Conservation (phyloP, 2,888 invertebrate species). For the Pyrgus malvae region DNA sequence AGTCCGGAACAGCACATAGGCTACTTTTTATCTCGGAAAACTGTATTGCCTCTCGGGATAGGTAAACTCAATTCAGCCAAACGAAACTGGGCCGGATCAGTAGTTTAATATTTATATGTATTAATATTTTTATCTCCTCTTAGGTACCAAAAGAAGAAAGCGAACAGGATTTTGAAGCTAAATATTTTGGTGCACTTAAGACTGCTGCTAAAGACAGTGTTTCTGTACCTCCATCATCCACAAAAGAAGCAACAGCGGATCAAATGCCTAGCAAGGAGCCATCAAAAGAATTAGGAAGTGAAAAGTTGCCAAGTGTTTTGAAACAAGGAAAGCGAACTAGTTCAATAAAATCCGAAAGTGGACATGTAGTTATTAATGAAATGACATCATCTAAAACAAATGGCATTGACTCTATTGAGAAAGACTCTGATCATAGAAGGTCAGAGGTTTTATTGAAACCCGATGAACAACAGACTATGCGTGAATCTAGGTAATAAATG, state of each 20-base stretch:
- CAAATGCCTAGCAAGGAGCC: slow-evolving; percentile 25
- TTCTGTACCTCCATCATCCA: slow-evolving; percentile 12
- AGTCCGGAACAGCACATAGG: too few relatives aligned
- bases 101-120: too few relatives aligned
- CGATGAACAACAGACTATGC: slow-evolving; percentile 32
- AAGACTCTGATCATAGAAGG: slow-evolving; percentile 24
- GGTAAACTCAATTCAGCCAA: too few relatives aligned
- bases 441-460: slow-evolving; percentile 42
- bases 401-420: not conserved
- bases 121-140: not conserved
- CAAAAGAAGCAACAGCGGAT: slow-evolving; percentile 15
- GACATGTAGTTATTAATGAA: slow-evolving; percentile 12
- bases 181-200: slow-evolving; percentile 65
- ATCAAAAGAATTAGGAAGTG: slow-evolving; percentile 31
- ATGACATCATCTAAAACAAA: slow-evolving; percentile 17
- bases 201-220: slow-evolving; percentile 27
- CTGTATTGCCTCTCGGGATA: too few relatives aligned
- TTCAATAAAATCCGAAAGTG: slow-evolving; percentile 31
- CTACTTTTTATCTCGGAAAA: too few relatives aligned
- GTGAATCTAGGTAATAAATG: slow-evolving; percentile 48
- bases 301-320: slow-evolving; percentile 33
- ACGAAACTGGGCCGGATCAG: too few relatives aligned
- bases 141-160: slow-evolving; percentile 62
- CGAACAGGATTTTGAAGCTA: slow-evolving; percentile 67
- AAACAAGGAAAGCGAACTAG: slow-evolving; percentile 29